phyloP scores from a whole-genome alignment of 2,797 vertebrate genomes.

The Bovichtus diacanthus region DNA sequence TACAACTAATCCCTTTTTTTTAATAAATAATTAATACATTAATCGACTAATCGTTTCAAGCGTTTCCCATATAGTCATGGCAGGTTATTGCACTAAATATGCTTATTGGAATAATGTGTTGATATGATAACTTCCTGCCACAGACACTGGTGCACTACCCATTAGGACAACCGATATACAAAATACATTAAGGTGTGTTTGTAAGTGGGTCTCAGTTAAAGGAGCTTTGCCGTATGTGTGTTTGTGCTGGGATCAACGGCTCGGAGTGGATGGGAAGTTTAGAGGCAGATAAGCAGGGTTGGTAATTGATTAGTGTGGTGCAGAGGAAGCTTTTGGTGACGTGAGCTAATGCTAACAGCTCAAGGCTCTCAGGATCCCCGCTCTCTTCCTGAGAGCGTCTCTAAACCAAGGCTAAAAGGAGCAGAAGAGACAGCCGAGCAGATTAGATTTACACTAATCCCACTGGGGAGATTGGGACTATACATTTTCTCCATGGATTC shows the following conservation, averaged over 20 bases:
- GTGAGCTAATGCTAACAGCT: constrained; percentile 68
- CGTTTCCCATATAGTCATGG: background rate
- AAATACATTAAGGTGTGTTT: constrained; percentile 4
- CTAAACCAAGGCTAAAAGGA: constrained; percentile 62
- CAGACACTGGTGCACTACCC: background rate
- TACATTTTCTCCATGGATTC: constrained; percentile 47
- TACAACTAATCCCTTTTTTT: no score
- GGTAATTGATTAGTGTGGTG: constrained; percentile 73
- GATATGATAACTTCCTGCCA: background rate
- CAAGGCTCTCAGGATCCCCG: constrained; percentile 56
- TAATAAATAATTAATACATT: background rate
- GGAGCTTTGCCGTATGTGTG: background rate
- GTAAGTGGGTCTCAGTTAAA: constrained; percentile 22
- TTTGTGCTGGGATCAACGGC: constrained; percentile 19
- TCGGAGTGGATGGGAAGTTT: constrained; percentile 44
- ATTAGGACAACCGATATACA: constrained; percentile 9
- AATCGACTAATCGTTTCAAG: background rate
- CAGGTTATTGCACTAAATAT: background rate
- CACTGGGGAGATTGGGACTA: constrained; percentile 62
- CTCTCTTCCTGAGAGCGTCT: constrained; percentile 56
- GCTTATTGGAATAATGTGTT: constrained; percentile 9
- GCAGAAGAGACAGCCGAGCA: constrained; percentile 54
- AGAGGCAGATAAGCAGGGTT: constrained; percentile 52
- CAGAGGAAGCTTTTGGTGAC: constrained; percentile 60
- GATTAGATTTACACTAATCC: constrained; percentile 75